These are phyloP conservation scores for Choloepus didactylus DNA, from an alignment of 2,797 vertebrate species.

Conservation along the genomic window DNA sequence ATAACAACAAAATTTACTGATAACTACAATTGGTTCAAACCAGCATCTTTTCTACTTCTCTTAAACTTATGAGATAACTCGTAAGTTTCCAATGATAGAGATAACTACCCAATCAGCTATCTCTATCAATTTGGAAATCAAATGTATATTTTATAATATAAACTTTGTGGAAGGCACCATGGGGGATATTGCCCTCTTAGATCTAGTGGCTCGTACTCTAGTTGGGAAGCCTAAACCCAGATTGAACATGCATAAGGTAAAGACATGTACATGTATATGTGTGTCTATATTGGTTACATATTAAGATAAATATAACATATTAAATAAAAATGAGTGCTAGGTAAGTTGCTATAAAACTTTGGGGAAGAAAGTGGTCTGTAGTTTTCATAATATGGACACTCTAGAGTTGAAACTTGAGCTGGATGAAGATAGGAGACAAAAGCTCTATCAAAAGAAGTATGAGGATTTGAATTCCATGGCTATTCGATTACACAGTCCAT, in stretches of 20 bases:
- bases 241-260: not conserved
- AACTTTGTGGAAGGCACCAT: not conserved
- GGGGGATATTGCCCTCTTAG: not conserved
- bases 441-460: not conserved
- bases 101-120: not conserved
- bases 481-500: not conserved
- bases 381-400: not conserved
- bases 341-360: not conserved
- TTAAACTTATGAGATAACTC: not conserved
- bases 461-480: not conserved
- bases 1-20: not conserved
- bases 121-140: not conserved
- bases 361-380: not conserved
- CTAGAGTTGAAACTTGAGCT: not conserved
- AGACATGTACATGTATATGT: not conserved
- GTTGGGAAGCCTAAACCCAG: not conserved
- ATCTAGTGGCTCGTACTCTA: not conserved
- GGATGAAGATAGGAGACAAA: not conserved
- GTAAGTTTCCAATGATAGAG: too few species aligned
- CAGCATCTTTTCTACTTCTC: not conserved
- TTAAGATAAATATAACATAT: not conserved
- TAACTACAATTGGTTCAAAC: conserved; percentile 18
- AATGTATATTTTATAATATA: conserved; percentile 1
- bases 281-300: not conserved
- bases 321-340: not conserved